phyloP scores from a whole-genome alignment of 2,113 vertebrate species.

The zebrafish (Danio rerio) region DNA sequence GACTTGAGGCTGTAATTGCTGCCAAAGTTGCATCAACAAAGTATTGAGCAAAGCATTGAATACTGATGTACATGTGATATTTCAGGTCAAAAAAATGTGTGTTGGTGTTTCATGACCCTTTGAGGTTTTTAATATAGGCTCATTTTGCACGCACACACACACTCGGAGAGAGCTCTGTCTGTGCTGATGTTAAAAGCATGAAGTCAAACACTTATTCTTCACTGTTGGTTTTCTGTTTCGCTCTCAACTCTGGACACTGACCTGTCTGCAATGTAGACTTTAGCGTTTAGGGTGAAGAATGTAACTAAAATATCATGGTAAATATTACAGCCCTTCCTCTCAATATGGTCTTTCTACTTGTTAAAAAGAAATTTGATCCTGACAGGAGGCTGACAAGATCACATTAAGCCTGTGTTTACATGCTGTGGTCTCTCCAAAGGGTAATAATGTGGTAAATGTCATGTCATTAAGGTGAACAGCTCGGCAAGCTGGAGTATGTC shows the following conservation, averaged over 20 bases:
- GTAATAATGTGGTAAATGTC: neutral
- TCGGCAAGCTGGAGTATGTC: slow-evolving; percentile 53
- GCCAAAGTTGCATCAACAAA: too few relatives aligned
- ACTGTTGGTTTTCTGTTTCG: neutral
- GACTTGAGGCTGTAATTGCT: too few relatives aligned
- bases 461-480: slow-evolving; percentile 23
- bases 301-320: slow-evolving; percentile 46
- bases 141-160: too few relatives aligned
- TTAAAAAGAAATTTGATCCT: neutral
- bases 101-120: too few relatives aligned
- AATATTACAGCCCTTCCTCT: neutral
- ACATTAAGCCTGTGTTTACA: neutral
- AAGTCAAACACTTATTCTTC: neutral
- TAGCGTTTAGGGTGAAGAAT: slow-evolving; percentile 36
- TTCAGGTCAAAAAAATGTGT: too few relatives aligned
- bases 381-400: neutral
- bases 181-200: too few relatives aligned
- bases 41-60: too few relatives aligned
- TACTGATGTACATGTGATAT: too few relatives aligned
- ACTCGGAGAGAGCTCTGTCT: too few relatives aligned
- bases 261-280: slow-evolving; percentile 29
- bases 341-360: neutral
- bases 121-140: too few relatives aligned
- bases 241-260: slow-evolving; percentile 39
- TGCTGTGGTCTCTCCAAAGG: slow-evolving; percentile 33